These are phyloP conservation scores for Lepidocolaptes lacrymiger DNA, from an alignment of 2,797 vertebrate genomes.

Conservation along the genomic window DNA sequence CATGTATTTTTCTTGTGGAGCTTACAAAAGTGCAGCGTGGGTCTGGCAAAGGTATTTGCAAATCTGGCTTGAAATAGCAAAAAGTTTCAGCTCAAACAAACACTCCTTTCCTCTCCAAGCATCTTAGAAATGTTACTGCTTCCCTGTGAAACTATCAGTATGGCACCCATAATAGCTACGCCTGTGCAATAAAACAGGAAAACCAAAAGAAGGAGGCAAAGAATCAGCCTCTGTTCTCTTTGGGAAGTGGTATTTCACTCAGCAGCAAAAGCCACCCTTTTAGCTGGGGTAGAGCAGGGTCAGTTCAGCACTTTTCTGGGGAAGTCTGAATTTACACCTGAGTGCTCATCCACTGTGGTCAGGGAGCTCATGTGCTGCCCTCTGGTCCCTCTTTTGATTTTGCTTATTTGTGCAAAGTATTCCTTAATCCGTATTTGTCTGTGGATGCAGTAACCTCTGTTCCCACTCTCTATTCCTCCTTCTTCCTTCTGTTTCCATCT, in stretches of 20 bases:
- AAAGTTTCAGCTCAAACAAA: neutral
- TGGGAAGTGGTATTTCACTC: neutral
- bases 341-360: rapidly evolving
- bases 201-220: neutral
- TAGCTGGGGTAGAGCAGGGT: neutral
- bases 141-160: neutral
- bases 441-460: neutral
- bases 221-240: neutral
- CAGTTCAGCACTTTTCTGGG: neutral
- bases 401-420: neutral
- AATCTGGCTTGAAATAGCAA: neutral
- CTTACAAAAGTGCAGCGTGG: neutral
- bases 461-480: neutral
- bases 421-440: neutral
- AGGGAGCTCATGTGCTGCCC: neutral
- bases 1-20: neutral
- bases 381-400: neutral
- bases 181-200: neutral
- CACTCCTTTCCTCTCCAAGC: neutral
- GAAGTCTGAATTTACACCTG: neutral
- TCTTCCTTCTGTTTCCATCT: neutral
- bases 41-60: neutral
- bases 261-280: neutral
- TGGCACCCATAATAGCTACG: neutral
- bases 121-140: neutral